phyloP scores from a whole-genome alignment of 2,113 vertebrate genomes.

The Copsychus sechellarum region DNA sequence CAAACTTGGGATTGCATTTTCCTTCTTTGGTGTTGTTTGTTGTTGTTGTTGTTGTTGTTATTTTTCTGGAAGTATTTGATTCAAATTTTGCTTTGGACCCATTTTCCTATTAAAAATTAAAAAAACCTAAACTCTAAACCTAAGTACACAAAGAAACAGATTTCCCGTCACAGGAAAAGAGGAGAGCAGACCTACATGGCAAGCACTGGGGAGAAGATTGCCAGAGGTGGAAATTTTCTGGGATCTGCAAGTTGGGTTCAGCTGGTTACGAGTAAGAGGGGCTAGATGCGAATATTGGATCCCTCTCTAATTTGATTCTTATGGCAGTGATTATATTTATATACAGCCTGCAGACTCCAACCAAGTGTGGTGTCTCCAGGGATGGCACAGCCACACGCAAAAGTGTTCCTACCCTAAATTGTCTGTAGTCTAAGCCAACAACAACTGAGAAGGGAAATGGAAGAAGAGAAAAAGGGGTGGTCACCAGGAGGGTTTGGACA shows the following conservation, averaged over 20 bases:
- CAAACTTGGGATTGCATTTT: not conserved
- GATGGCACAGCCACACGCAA: constrained; percentile 61
- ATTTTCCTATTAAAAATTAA: constrained; percentile 20
- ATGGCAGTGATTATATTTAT: constrained; percentile 64
- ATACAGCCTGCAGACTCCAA: constrained; percentile 58
- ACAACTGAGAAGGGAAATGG: constrained; percentile 58
- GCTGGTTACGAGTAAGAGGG: constrained; percentile 35
- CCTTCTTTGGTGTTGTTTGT: not conserved
- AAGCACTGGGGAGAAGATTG: not conserved
- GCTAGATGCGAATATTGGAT: constrained; percentile 55
- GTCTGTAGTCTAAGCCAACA: constrained; percentile 62
- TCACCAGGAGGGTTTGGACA: constrained; percentile 5
- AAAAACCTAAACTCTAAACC: not conserved
- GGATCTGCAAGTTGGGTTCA: constrained; percentile 46
- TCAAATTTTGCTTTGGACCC: constrained; percentile 33
- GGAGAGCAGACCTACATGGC: constrained; percentile 29
- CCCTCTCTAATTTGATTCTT: constrained; percentile 60
- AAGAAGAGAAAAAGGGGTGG: constrained; percentile 52
- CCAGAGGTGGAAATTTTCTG: constrained; percentile 64
- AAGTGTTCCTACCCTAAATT: constrained; percentile 54
- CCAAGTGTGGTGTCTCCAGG: constrained; percentile 55
- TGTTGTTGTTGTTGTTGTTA: not conserved
- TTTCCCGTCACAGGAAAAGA: constrained; percentile 55
- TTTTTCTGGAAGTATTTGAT: not conserved
- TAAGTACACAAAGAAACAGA: constrained; percentile 34